Evolutionary conservation across 2,113 vertebrate species (phyloP).

Genomic region (Sceloporus undulatus): DNA sequence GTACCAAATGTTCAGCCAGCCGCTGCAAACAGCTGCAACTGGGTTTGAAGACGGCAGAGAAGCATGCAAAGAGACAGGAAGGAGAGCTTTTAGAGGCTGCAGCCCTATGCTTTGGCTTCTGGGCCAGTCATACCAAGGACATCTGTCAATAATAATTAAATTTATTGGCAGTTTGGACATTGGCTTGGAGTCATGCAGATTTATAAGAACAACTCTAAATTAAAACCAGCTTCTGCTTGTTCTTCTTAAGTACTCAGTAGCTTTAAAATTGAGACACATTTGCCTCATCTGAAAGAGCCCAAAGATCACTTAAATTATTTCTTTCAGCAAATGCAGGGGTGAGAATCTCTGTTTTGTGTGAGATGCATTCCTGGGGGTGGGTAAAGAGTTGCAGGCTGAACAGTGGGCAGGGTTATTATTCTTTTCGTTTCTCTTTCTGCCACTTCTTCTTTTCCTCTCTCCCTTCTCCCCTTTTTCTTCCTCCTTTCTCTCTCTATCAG

Average conservation of each 20-base stretch:
- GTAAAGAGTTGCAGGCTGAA: no score
- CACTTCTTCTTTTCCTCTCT: no score
- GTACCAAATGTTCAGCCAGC: slow-evolving; percentile 5
- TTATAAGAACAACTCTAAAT: background rate
- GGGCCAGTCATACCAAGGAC: background rate
- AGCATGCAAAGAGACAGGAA: background rate
- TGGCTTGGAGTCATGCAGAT: background rate
- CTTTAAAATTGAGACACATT: no score
- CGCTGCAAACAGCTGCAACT: background rate
- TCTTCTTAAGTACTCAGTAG: no score
- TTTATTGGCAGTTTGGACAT: background rate
- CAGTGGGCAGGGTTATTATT: no score
- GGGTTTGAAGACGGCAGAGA: background rate
- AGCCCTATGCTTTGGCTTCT: background rate
- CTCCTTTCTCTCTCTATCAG: background rate
- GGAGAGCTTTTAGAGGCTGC: background rate
- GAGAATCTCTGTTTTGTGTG: no score
- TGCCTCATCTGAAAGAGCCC: no score
- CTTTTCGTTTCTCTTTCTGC: no score
- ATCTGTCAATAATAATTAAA: slow-evolving; percentile 11
- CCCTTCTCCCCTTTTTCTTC: background rate
- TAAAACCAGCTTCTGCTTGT: background rate
- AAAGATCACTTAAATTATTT: no score
- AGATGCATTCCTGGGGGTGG: no score
- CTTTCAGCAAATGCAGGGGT: no score